Conservation (phyloP, 2,888 invertebrate genomes). For the Trichopria drosophilae region DNA sequence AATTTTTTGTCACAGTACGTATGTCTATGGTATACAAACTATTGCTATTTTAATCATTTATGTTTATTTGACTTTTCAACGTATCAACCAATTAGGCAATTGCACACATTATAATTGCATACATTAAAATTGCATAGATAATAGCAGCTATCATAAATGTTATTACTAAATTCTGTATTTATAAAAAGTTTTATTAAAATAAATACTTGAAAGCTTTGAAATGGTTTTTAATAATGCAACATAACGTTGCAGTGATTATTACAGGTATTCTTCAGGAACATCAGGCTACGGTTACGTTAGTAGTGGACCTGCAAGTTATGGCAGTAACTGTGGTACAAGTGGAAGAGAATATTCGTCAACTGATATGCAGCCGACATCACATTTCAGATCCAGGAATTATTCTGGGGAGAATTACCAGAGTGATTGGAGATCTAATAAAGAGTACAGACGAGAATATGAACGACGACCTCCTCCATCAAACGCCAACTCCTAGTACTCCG, state of each 20-base stretch:
- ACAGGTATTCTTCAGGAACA: slow-evolving; percentile 59
- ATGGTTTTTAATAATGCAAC: slow-evolving; percentile 1
- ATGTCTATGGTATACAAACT: too few species aligned
- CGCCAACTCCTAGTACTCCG: slow-evolving; percentile 54
- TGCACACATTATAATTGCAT: too few species aligned
- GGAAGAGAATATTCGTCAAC: slow-evolving; percentile 61
- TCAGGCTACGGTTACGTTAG: slow-evolving; percentile 55
- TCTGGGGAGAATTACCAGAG: slow-evolving; percentile 53
- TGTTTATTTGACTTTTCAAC: too few species aligned
- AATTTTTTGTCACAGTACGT: too few species aligned
- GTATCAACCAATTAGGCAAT: too few species aligned
- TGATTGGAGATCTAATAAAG: slow-evolving; percentile 59
- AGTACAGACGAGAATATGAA: slow-evolving; percentile 66
- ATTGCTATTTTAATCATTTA: too few species aligned
- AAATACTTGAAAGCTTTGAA: neutral
- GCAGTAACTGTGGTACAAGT: slow-evolving; percentile 53
- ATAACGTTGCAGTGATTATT: slow-evolving; percentile 54
- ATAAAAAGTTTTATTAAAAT: slow-evolving; percentile 9
- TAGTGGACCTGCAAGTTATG: slow-evolving; percentile 57
- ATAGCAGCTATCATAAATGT: too few species aligned
- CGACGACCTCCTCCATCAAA: slow-evolving; percentile 66
- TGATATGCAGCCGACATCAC: slow-evolving; percentile 49
- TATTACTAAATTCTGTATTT: too few species aligned
- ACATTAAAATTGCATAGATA: too few species aligned
- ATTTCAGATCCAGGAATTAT: slow-evolving; percentile 49